Base-by-base conservation (phyloP, 1,140 invertebrate genomes). In the Nasonia vitripennis region DNA sequence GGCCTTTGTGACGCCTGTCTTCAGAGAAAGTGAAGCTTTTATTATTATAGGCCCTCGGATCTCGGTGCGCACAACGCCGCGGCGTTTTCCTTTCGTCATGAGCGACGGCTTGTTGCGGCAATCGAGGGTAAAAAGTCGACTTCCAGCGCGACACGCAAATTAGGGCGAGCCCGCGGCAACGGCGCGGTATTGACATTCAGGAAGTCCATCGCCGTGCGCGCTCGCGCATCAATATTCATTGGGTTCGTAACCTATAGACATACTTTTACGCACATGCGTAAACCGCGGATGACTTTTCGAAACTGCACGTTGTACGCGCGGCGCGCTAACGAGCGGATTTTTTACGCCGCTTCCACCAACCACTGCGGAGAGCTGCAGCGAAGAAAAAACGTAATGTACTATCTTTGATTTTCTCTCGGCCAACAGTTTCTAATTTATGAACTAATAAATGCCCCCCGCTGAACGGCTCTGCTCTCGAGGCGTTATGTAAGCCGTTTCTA, bases 11-110 rank as follows among this genome's bases (percentile, higher is more conserved):
- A n/a, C 17, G 20, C 2, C 55, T 62, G 55, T 62, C 55, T 55
- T 55, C 75, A 48, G 75, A 55, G 45, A 78, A 78, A 78, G 48
- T 51, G 75, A 48, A 17, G 75, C 48, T 48, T 78, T 55, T 78
- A 78, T 55, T 78, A 78, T 78, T 78, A 27, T 27, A 23, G 41
- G 7, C 27, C 23, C 11, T 37, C 3, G 34, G 34, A 37, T 6
- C 34, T 37, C 34, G 34, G 3, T 37, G 34, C 5, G 0, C 5
- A 37, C 34, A 37, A 37, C 34, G 11, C 34, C 68, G 6, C 68
- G n/a, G n/a, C 10, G n/a, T 23, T 11, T 70, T 17, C 14, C 48
- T 51, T 51, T 51, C 48, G 10, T 17, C 9, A 45, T 51, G 12
- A 9, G 48, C 48, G 14, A 17, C 12, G 48, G 14, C 14, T 55